Evolutionary conservation across 2,797 vertebrate genomes (phyloP), one percentile per base, ranked within the genome.

Genomic region (Urocyon cinereoargenteus): DNA sequence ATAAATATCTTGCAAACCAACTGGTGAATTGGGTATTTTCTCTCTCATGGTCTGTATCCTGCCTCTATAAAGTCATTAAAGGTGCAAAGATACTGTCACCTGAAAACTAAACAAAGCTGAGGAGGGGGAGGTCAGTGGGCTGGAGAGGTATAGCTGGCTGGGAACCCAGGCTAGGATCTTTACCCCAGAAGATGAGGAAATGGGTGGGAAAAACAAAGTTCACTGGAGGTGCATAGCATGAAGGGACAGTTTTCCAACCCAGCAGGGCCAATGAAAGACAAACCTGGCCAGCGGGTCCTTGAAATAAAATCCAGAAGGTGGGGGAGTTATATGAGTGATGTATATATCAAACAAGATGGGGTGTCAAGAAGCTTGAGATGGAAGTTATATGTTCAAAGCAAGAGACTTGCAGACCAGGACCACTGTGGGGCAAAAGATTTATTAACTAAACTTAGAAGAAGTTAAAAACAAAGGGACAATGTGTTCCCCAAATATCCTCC

Each of bases 301-400:
- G 59, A 85, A 90, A 81, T 53, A 75, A 84, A 97, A 31, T 40
- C 53, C 36, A 45, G 77, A 61, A 22, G 3, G 24, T n/a, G 22
- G 55, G 45, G 8, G 55, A 59, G 40, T 36, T 18, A 49, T 21
- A 4, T 2, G 28, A 59, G 53, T 24, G 40, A 21, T 5, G 12
- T 16, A 1, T 6, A 2, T 12, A 13, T 53, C 83, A 78, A 0
- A 0, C 2, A 26, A 51, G 49, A 26, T 2, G 12, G 53, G 31
- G 34, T 64, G 91, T 55, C 62, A 49, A 61, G 82, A 79, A 57
- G 19, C 36, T 61, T 26, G 12, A 68, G 84, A 31, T 59, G 49
- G 64, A 90, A 16, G 77, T 70, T 57, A 31, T 2, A 6, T 3
- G 26, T 53, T 19, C 86, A 82, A 78, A 94, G 49, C 28, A 40